Base-by-base conservation (phyloP, 2,113 vertebrate genomes). In the Planiliza haematocheilus region DNA sequence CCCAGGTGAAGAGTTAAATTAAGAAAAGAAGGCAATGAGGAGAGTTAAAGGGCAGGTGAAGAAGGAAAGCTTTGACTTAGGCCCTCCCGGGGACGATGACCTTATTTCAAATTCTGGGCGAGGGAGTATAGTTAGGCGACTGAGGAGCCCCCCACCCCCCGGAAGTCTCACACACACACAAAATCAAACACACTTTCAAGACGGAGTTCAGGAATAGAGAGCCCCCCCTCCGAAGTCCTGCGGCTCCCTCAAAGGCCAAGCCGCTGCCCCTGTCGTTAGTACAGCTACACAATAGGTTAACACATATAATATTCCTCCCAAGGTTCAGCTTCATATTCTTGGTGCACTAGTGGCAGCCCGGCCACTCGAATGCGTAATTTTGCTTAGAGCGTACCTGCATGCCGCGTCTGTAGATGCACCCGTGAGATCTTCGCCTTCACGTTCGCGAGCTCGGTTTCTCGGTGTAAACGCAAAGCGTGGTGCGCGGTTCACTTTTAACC, bases 21-120 rank as follows among this genome's bases (percentile, higher is more conserved):
- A 87, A 84, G 86, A 86, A 77, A 87, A 73, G 81, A 73, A 82
- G 77, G 72, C 53, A 67, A 73, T 53, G 79, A 88, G 77, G 80
- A 81, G 86, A 91, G 90, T 78, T 87, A 93, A 95, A 93, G 91
- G 93, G 90, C 92, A 94, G 88, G 83, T 76, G 85, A 85, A 81
- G 91, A 86, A 84, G 51, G 78, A 17, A 84, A 69, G 91, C 93
- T 96, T 95, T 95, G 96, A 95, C 50, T 86, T 84, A 80, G 82
- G 89, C 84, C 94, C 94, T 91, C 92, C 94, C 66, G 92, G 86
- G 92, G 93, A 87, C 82, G 86, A 85, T 91, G 93, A 95, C 93
- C 94, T 95, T 94, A 94, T 95, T 95, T 94, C 91, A 93, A 95
- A 95, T 93, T 95, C 94, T 92, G 91, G 93, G 89, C 88, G 81